Evolutionary conservation across 2,113 vertebrate species (phyloP), one percentile per base, ranked within the genome.

Genomic region (Eulacestoma nigropectus): DNA sequence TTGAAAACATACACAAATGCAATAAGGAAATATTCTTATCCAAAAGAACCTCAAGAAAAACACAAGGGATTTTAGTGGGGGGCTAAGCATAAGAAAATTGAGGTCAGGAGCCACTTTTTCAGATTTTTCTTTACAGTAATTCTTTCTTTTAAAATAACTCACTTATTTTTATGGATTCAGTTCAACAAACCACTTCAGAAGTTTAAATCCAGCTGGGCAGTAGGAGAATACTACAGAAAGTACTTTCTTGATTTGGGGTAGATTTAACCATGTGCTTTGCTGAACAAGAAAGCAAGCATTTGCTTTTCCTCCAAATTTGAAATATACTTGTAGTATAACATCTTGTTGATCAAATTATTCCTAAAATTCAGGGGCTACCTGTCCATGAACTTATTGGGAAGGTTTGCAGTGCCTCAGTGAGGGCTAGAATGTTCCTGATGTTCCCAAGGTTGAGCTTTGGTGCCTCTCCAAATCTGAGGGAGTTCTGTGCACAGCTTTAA

Each of bases 1-100:
- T 90, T 93, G 91, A 90, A 95, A 95, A 95, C 59, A 83, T 52
- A 82, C 41, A 49, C 29, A 62, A 83, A 64, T 57, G 63, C 55
- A 89, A 90, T 65, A 85, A 96, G 91, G 82, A 95, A 95, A 95
- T 89, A 62, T 30, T 84, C 67, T 73, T 87, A 49, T 97, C 87
- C 65, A 62, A 92, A 92, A 94, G 89, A 94, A 89, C 89, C 84
- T 96, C 62, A 91, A 94, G 67, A 89, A 94, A 93, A 94, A 83
- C 87, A 87, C 46, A 25, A 57, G 87, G 84, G 93, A 87, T 76
- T 93, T 96, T 89, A 69, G 29, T 57, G 37, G 80, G 84, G 87
- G 46, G 70, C 81, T 93, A 62, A 85, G 67, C n/a, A 26, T 90
- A 73, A 87, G 84, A 96, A 93, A 95, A 90, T 16, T 85, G 87